Evolutionary conservation across 2,113 vertebrate species (phyloP).

Genomic region (Notothenia coriiceps): DNA sequence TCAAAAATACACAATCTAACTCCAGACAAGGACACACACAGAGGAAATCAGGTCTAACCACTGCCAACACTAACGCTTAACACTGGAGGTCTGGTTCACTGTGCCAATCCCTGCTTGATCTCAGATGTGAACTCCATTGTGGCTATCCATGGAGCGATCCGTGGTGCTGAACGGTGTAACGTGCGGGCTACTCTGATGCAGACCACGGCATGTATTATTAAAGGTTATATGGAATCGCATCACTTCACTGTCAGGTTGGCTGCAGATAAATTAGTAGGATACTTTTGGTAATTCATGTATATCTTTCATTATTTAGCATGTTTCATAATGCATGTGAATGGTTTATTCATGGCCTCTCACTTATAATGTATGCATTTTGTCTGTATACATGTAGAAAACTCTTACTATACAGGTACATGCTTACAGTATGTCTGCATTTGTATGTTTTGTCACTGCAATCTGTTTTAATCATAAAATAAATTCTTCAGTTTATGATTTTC

Average conservation of each 20-base stretch:
- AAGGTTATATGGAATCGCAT: conserved; percentile 28
- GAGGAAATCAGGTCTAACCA: conserved; percentile 18
- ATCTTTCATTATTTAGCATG: conserved; percentile 56
- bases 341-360: conserved; percentile 55
- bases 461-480: neutral
- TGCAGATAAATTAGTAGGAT: conserved; percentile 9
- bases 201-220: conserved; percentile 28
- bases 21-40: conserved; percentile 18
- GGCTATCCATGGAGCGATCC: conserved; percentile 18
- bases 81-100: conserved; percentile 2
- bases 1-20: conserved; percentile 13
- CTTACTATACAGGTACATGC: neutral
- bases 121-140: neutral
- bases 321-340: conserved; percentile 52
- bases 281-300: conserved; percentile 39
- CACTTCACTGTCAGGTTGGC: conserved; percentile 41
- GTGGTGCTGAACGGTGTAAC: conserved; percentile 21
- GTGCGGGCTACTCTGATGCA: neutral
- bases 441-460: neutral
- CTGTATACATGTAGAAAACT: neutral
- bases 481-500: too few species aligned
- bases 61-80: neutral
- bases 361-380: neutral
- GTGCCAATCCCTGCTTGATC: neutral
- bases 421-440: neutral